A percentile compares a stretch with the other conserved stretches of the same genome.
These are phyloP conservation scores for Perdita meconis DNA, from an alignment of 2,888 invertebrate genomes.

Conservation along the genomic window DNA sequence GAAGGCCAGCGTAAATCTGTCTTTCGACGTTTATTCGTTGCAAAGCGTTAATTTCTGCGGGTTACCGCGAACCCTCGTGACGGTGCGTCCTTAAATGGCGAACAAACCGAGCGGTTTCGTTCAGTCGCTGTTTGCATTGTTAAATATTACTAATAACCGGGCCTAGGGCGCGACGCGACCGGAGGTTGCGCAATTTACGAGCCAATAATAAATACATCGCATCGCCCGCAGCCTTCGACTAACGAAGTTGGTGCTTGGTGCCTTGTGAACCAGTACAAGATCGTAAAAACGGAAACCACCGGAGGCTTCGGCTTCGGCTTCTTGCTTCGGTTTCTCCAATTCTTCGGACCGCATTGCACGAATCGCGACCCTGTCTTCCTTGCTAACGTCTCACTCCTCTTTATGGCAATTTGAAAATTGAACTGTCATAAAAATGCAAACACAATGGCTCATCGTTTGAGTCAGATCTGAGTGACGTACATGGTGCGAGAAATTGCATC, in stretches of 20 bases:
- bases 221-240: slow-evolving; percentile 56
- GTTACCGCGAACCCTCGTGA: slow-evolving; percentile 58
- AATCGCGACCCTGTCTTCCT: too few relatives aligned
- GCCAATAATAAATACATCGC: slow-evolving; percentile 48
- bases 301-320: slow-evolving; percentile 30
- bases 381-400: too few relatives aligned
- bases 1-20: slow-evolving; percentile 63
- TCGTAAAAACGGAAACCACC: slow-evolving; percentile 56
- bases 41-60: slow-evolving; percentile 66
- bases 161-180: slow-evolving; percentile 24
- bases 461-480: too few relatives aligned
- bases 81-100: slow-evolving; percentile 58
- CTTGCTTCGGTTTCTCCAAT: slow-evolving; percentile 35
- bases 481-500: too few relatives aligned
- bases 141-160: slow-evolving; percentile 60
- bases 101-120: slow-evolving; percentile 17
- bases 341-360: slow-evolving; percentile 2
- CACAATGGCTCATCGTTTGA: too few relatives aligned
- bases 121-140: slow-evolving; percentile 39
- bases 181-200: slow-evolving; percentile 57
- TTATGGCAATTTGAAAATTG: background rate
- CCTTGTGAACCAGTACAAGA: slow-evolving; percentile 33
- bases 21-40: slow-evolving; percentile 57
- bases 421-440: too few relatives aligned
- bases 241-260: slow-evolving; percentile 54